These are phyloP conservation scores for Leptopilina clavipes DNA, from an alignment of 1,140 invertebrate genomes.

Conservation along the genomic window DNA sequence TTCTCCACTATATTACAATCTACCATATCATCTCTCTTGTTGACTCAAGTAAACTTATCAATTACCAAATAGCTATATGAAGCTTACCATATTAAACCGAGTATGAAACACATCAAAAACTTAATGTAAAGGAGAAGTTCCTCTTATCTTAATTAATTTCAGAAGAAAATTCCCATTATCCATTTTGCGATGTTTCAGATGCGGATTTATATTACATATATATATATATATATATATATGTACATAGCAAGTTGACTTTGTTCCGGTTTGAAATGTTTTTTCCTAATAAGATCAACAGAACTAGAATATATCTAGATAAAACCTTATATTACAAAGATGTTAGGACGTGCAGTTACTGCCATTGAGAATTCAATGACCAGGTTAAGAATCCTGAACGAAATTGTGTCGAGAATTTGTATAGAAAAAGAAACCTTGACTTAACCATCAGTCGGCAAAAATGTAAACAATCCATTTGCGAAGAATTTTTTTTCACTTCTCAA, in stretches of 20 bases:
- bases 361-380: constrained; percentile 11
- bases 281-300: not conserved
- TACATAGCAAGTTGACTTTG: constrained; percentile 4
- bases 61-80: not conserved
- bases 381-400: constrained; percentile 5
- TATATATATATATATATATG: too few species aligned
- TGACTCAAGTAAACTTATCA: not conserved
- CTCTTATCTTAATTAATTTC: too few species aligned
- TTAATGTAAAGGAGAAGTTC: too few species aligned
- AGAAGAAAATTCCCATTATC: too few species aligned
- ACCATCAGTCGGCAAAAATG: not conserved
- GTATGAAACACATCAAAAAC: too few species aligned
- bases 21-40: not conserved
- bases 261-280: constrained; percentile 2
- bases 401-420: constrained; percentile 19
- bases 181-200: too few species aligned
- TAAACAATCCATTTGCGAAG: not conserved
- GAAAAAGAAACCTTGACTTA: constrained; percentile 1
- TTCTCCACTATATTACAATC: not conserved
- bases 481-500: too few species aligned
- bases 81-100: too few species aligned
- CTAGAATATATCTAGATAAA: too few species aligned
- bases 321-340: constrained; percentile 8
- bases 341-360: constrained; percentile 1
- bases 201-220: too few species aligned